A percentile compares a stretch with the other conserved stretches of the same genome.
Evolutionary conservation across 2,797 vertebrate species (phyloP).

Genomic region (Cottoperca gobio): DNA sequence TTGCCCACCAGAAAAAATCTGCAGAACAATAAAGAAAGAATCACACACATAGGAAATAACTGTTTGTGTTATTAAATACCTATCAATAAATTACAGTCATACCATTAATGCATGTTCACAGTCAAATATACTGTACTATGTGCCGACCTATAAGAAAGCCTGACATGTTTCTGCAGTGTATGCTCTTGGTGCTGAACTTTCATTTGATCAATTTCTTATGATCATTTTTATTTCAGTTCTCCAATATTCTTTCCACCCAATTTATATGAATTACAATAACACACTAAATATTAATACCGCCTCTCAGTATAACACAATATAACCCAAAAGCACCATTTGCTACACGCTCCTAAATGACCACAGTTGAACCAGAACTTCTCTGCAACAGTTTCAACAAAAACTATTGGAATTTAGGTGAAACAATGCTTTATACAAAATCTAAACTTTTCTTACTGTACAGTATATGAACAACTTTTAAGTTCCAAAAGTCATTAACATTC

Average conservation of each 20-base stretch:
- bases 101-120: neutral
- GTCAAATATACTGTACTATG: neutral
- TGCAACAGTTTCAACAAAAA: neutral
- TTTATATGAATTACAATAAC: neutral
- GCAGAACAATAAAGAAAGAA: neutral
- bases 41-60: neutral
- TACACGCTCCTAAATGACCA: neutral
- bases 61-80: neutral
- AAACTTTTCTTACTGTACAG: neutral
- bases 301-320: neutral
- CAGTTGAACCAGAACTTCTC: neutral
- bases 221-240: neutral
- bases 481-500: neutral
- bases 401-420: neutral
- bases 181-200: neutral
- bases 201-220: neutral
- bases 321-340: slow-evolving; percentile 3
- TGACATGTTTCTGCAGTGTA: neutral
- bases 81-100: neutral
- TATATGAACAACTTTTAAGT: neutral
- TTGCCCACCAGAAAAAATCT: neutral
- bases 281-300: neutral
- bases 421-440: neutral
- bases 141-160: neutral
- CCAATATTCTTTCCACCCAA: neutral